Evolutionary conservation across 2,797 vertebrate species (phyloP).

Genomic region (Tadarida brasiliensis): DNA sequence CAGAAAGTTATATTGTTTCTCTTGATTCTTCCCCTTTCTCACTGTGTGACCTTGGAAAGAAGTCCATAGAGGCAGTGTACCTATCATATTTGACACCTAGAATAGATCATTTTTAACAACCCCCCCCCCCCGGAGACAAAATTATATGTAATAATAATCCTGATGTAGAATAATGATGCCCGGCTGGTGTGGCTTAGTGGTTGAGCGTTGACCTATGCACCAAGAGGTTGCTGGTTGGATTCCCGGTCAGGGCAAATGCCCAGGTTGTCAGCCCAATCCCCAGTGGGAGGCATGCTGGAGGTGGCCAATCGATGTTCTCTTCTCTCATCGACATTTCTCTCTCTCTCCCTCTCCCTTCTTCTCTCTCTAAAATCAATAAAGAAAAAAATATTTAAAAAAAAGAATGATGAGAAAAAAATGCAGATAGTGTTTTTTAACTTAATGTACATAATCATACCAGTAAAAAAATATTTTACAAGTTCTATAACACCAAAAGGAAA

Average conservation of each 20-base stretch:
- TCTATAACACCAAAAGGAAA: not conserved
- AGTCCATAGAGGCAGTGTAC: not conserved
- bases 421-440: not conserved
- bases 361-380: too few relatives aligned
- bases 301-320: too few relatives aligned
- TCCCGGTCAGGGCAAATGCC: too few relatives aligned
- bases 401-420: not conserved
- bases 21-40: not conserved
- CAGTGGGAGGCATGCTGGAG: too few relatives aligned
- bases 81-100: not conserved
- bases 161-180: not conserved
- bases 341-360: too few relatives aligned
- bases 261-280: too few relatives aligned
- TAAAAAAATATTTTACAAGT: not conserved
- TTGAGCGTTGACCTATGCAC: too few relatives aligned
- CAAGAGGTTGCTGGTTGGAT: too few relatives aligned
- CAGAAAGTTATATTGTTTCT: not conserved
- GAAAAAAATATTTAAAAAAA: not conserved
- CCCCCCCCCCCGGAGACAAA: not conserved
- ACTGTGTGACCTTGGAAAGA: not conserved
- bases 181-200: too few relatives aligned
- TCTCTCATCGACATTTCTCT: too few relatives aligned
- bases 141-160: slow-evolving; percentile 14
- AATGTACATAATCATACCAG: not conserved
- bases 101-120: not conserved